Conservation (phyloP, 2,888 invertebrate species). For the Scaeva pyrastri region DNA sequence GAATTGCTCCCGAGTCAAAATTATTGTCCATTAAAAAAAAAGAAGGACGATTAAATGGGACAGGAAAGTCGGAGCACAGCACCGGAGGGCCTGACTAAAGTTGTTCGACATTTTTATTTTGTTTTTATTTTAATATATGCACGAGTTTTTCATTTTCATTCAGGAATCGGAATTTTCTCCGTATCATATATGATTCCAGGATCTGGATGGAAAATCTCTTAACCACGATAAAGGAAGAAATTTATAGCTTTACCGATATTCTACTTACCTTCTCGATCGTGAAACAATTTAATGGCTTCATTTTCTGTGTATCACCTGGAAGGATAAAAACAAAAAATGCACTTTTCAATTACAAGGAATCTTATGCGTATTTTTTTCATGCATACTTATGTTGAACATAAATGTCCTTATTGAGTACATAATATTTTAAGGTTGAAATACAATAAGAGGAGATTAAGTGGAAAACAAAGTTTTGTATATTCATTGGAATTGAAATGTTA, state of each 20-base stretch:
- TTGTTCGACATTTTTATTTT: neutral
- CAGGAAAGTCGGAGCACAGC: neutral
- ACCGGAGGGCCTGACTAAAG: constrained; percentile 8
- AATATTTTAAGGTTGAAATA: too few species aligned
- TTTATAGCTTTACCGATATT: constrained; percentile 25
- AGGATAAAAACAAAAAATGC: constrained; percentile 43
- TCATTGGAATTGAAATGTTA: too few species aligned
- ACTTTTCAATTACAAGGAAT: constrained; percentile 42
- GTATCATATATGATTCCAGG: neutral
- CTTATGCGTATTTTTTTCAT: neutral
- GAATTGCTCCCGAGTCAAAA: constrained; percentile 50
- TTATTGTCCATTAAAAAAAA: constrained; percentile 24
- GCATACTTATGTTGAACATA: neutral
- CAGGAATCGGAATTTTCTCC: constrained; percentile 8
- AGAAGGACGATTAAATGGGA: neutral
- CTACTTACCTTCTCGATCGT: constrained; percentile 60
- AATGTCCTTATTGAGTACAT: too few species aligned
- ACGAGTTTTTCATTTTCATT: constrained; percentile 14
- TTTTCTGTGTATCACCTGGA: constrained; percentile 63
- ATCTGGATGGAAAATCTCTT: constrained; percentile 8
- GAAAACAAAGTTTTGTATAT: too few species aligned
- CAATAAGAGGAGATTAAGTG: too few species aligned
- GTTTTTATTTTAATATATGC: neutral
- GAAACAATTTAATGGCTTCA: constrained; percentile 65
- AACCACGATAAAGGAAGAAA: constrained; percentile 20